A percentile compares a stretch with the other conserved stretches of the same genome.
Evolutionary conservation across 2,113 vertebrate species (phyloP).

Genomic region (Mustelus asterias): DNA sequence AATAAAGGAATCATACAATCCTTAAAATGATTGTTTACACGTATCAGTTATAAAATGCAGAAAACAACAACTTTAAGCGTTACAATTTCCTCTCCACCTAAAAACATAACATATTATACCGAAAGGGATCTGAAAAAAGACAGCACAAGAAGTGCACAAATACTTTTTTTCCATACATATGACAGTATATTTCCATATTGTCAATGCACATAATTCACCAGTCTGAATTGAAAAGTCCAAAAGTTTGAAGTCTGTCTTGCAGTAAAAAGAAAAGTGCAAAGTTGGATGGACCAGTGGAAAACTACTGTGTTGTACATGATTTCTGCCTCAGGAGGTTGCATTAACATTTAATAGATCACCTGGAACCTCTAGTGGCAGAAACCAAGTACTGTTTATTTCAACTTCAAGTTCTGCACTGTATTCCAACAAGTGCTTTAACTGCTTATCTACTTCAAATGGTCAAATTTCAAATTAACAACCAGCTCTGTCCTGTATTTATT

Average conservation of each 20-base stretch:
- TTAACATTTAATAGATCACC: too few relatives aligned
- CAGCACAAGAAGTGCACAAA: conserved; percentile 26
- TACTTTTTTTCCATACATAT: neutral
- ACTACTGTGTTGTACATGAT: neutral
- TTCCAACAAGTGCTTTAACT: neutral
- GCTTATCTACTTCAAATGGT: neutral
- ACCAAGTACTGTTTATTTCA: neutral
- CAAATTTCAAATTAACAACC: neutral
- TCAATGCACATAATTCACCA: neutral
- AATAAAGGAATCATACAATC: neutral
- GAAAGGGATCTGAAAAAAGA: neutral
- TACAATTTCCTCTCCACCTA: conserved; percentile 6
- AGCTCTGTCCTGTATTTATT: neutral
- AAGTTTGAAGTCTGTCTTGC: neutral
- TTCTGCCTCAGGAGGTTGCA: neutral
- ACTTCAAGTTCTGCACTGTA: neutral
- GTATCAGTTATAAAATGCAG: conserved; percentile 1
- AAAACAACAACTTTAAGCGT: conserved; percentile 17
- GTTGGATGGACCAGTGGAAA: neutral
- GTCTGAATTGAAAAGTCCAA: neutral
- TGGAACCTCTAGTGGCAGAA: conserved; percentile 29
- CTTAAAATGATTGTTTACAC: conserved; percentile 1
- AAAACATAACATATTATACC: neutral
- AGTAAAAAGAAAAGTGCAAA: neutral
- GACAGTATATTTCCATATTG: neutral